These are phyloP conservation scores for Drosophila kanekoi DNA, from an alignment of 2,888 invertebrate species.

Conservation along the genomic window DNA sequence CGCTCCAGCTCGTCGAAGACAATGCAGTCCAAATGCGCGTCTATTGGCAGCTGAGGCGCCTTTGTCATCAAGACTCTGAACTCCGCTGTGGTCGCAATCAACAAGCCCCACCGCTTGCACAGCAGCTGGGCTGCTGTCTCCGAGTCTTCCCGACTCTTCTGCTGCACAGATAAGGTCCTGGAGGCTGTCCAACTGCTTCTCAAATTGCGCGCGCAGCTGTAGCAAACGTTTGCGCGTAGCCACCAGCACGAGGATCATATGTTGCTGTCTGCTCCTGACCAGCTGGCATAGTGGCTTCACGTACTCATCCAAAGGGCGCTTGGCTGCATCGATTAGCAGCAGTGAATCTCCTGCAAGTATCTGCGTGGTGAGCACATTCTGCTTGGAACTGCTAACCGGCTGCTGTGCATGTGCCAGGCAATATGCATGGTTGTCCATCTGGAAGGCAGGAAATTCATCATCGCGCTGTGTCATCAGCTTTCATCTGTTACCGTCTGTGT, in stretches of 20 bases:
- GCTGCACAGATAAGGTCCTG: not conserved
- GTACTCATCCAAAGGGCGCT: conserved; percentile 1
- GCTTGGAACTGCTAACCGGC: too few relatives aligned
- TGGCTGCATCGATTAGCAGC: conserved; percentile 1
- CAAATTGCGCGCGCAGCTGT: not conserved
- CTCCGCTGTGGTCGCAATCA: not conserved
- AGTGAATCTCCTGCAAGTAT: conserved; percentile 4
- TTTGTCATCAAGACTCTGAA: not conserved
- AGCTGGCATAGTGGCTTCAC: not conserved
- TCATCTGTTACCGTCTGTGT: not conserved
- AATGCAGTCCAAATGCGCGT: not conserved
- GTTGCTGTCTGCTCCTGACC: not conserved
- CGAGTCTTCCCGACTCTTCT: not conserved
- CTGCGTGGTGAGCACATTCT: not conserved
- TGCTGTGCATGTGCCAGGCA: not conserved
- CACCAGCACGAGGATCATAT: not conserved
- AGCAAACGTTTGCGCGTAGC: not conserved
- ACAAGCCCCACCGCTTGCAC: not conserved
- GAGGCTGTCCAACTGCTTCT: not conserved
- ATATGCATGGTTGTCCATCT: conserved; percentile 7
- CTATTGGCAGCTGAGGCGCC: not conserved
- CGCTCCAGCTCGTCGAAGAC: conserved; percentile 5
- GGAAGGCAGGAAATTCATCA: not conserved
- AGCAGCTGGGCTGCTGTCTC: not conserved
- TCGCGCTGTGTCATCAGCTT: too few relatives aligned